phyloP scores from a whole-genome alignment of 2,888 invertebrate genomes.

The Aspidapion aeneum region DNA sequence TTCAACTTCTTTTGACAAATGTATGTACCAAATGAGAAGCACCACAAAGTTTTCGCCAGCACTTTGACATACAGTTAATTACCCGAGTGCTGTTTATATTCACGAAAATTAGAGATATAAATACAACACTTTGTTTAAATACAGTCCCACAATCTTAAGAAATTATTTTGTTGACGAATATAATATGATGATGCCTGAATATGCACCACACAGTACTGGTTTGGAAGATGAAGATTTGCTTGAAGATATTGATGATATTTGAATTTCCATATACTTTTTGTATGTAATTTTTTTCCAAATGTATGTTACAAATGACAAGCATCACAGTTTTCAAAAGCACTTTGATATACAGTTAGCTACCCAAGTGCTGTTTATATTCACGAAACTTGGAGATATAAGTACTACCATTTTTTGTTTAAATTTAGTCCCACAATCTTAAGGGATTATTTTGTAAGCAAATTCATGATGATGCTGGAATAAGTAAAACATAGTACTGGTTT shows the following conservation, averaged over 20 bases:
- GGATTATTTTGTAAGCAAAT: slow-evolving; percentile 62
- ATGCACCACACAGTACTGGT: slow-evolving; percentile 15
- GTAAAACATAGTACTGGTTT: too few species aligned
- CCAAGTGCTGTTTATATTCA: slow-evolving; percentile 64
- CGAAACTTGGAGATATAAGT: slow-evolving; percentile 62
- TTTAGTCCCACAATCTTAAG: slow-evolving; percentile 58
- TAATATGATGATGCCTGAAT: slow-evolving; percentile 60
- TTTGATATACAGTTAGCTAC: slow-evolving; percentile 53
- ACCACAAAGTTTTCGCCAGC: slow-evolving; percentile 61
- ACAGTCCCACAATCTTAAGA: slow-evolving; percentile 56
- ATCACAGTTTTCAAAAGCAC: slow-evolving; percentile 60
- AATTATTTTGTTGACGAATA: slow-evolving; percentile 63
- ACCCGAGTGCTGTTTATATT: slow-evolving; percentile 62
- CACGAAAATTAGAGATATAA: slow-evolving; percentile 66
- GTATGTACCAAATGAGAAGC: slow-evolving; percentile 47
- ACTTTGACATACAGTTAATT: slow-evolving; percentile 57
- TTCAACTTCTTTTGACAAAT: too few species aligned
- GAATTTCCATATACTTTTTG: too few species aligned
- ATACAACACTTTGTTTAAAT: slow-evolving; percentile 60
- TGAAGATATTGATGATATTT: neutral
- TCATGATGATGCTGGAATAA: too few species aligned
- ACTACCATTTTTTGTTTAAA: slow-evolving; percentile 55
- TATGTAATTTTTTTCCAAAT: too few species aligned
- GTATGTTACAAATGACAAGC: too few species aligned
- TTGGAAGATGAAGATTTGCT: slow-evolving; percentile 3